Evolutionary conservation across 2,113 vertebrate species (phyloP).

Genomic region (Catharus minimus): DNA sequence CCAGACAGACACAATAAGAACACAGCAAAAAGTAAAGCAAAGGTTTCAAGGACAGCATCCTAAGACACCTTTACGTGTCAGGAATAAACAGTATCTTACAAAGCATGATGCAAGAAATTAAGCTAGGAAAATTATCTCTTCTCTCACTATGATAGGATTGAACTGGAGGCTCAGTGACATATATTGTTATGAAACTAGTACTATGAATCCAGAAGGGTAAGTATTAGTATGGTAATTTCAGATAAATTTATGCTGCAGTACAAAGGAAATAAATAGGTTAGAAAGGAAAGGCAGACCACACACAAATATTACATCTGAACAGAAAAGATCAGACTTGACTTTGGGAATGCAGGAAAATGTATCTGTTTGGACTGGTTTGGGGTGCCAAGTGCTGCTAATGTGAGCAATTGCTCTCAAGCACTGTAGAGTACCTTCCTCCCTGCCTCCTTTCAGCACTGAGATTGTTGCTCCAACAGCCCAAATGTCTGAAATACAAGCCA

Average conservation of each 20-base stretch:
- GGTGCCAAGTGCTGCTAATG: not conserved
- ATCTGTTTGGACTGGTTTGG: not conserved
- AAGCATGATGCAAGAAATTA: not conserved
- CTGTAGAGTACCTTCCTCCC: not conserved
- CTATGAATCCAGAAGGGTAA: not conserved
- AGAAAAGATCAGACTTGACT: not conserved
- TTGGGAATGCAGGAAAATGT: not conserved
- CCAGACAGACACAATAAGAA: slow-evolving; percentile 42
- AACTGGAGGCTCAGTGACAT: not conserved
- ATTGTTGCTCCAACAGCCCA: not conserved
- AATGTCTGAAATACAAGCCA: not conserved
- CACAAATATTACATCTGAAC: not conserved
- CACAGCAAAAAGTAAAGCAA: slow-evolving; percentile 1
- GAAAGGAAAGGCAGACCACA: not conserved
- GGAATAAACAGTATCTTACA: not conserved
- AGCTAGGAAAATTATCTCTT: not conserved
- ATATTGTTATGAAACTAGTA: not conserved
- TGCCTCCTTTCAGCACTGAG: not conserved
- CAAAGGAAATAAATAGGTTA: not conserved
- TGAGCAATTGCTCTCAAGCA: not conserved
- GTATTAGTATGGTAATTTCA: not conserved
- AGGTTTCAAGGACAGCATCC: not conserved
- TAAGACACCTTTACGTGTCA: not conserved
- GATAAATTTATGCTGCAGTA: not conserved
- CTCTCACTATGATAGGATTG: not conserved